Percentiles rank a stretch among this genome's conserved stretches.
These are phyloP conservation scores for Notothenia coriiceps DNA, from an alignment of 2,113 vertebrate species.

Conservation along the genomic window DNA sequence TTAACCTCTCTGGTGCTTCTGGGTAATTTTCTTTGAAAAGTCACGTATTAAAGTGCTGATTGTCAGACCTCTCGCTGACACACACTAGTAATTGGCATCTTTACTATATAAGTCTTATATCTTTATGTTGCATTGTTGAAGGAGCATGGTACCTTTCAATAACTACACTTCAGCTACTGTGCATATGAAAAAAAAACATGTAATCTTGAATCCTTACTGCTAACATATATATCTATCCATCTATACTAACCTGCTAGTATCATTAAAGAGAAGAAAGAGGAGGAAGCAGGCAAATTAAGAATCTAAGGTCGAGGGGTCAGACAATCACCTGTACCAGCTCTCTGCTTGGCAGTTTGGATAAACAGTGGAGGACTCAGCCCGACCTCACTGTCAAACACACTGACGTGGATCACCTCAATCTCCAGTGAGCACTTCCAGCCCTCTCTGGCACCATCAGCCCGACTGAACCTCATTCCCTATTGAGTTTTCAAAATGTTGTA, in stretches of 20 bases:
- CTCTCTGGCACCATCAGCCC: not conserved
- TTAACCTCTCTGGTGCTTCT: not conserved
- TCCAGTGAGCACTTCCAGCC: constrained; percentile 36
- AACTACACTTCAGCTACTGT: too few species aligned
- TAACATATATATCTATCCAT: too few species aligned
- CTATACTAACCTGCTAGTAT: not conserved
- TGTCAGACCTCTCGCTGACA: constrained; percentile 12
- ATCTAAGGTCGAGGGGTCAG: constrained; percentile 26
- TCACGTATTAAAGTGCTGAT: not conserved
- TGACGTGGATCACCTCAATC: constrained; percentile 55
- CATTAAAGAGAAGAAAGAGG: constrained; percentile 22
- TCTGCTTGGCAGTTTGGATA: constrained; percentile 59
- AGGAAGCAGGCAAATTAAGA: constrained; percentile 14
- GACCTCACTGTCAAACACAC: constrained; percentile 66
- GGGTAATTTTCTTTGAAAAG: constrained; percentile 1
- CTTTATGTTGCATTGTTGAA: too few species aligned
- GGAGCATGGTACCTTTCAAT: too few species aligned
- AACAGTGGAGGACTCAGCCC: constrained; percentile 55
- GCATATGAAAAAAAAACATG: too few species aligned
- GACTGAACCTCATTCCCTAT: not conserved
- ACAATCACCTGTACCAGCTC: constrained; percentile 50
- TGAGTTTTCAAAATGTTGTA: not conserved
- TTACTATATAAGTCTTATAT: too few species aligned
- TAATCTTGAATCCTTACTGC: too few species aligned
- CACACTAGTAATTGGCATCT: constrained; percentile 4